Evolutionary conservation across 2,113 vertebrate genomes (phyloP), one percentile per base, ranked within the genome.

Genomic region (Entosphenus tridentatus): DNA sequence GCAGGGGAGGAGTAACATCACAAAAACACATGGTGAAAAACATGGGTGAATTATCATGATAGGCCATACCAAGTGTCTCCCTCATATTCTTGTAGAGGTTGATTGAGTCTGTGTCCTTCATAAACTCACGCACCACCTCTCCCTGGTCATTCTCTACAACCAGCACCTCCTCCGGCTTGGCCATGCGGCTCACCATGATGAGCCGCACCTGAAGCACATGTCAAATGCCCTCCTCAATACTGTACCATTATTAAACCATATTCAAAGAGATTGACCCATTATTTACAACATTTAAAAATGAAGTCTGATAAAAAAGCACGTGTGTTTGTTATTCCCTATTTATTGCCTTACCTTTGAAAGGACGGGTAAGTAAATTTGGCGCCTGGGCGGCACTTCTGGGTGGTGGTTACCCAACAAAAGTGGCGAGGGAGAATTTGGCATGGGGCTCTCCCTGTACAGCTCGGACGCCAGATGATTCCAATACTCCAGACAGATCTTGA

Each of bases 51-150:
- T 39, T 39, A 39, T 39, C 39, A 39, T 39, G 39, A 39, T 39
- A 39, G 39, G 71, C 71, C 82, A 81, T 81, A 98, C 93, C 93
- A 67, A 98, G 78, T 0, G 93, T 96, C 80, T 98, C 93, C 75
- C 93, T 88, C 93, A 98, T 98, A 71, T 98, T 98, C 79, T 96
- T 98, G 80, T 98, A 98, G 39, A 96, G 82, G 78, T 96, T 98
- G 77, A 96, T 98, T 70, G 93, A 98, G 77, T 98, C 93, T 0
- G 93, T 96, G 77, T 98, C 93, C 81, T 98, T 98, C 93, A 98
- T 98, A 77, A 98, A 98, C 78, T 98, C 92, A 73, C 92, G 78
- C 67, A 96, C 92, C 72, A 98, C 93, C 78, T 98, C 93, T 56
- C 93, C 93, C 77, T 96, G 93, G 77, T 98, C 92, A 18, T 96